phyloP scores from a whole-genome alignment of 2,888 invertebrate species.

The Pinctada fucata region DNA sequence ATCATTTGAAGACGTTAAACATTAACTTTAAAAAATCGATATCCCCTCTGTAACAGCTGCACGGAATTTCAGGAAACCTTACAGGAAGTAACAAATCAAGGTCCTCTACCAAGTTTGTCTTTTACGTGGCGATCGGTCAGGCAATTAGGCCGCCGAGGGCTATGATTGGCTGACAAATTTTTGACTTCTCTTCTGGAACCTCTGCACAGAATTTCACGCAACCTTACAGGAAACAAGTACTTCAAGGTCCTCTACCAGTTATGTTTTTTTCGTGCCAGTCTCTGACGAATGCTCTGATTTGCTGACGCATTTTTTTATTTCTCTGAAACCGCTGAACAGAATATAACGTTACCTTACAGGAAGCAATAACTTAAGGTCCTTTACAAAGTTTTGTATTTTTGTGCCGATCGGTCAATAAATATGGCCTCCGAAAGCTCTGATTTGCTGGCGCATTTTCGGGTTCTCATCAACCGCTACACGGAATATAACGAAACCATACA shows the following conservation, averaged over 20 bases:
- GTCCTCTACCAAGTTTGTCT: neutral
- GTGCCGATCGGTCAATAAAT: neutral
- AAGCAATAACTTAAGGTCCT: neutral
- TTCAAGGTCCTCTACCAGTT: neutral
- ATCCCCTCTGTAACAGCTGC: neutral
- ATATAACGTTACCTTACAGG: neutral
- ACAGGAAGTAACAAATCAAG: neutral
- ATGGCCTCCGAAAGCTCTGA: neutral
- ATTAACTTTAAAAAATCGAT: too few species aligned
- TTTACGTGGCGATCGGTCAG: neutral
- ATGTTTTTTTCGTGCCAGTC: neutral
- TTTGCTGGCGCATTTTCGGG: neutral
- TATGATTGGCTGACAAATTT: neutral
- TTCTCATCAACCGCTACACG: neutral
- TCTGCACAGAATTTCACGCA: neutral
- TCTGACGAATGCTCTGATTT: neutral
- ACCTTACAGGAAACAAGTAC: neutral
- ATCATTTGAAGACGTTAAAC: too few species aligned
- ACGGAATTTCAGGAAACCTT: neutral
- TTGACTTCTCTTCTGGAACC: neutral
- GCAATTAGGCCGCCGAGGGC: neutral
- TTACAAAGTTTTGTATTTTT: neutral
- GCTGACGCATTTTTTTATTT: neutral
- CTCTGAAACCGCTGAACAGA: neutral
- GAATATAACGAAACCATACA: neutral